Base-by-base conservation (phyloP, 2,888 invertebrate genomes). In the Nematopogon swammerdamellus region DNA sequence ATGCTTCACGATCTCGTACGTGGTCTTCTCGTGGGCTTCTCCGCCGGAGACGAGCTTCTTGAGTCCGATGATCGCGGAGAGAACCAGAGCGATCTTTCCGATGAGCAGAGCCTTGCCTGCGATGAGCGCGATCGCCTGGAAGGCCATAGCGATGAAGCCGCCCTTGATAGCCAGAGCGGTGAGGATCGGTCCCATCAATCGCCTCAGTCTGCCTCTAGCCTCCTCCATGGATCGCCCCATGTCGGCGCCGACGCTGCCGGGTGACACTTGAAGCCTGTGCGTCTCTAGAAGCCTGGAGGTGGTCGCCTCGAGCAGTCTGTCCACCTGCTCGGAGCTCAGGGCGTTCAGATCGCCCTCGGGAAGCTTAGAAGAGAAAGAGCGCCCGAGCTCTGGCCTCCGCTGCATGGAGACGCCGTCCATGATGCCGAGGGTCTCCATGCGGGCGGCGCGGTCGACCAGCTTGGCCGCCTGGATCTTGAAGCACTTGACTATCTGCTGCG, bases 1-100 rank as follows among this genome's bases (percentile, higher is more conserved):
- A 68, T 91, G 88, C 65, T 92, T 92, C 49, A 92, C 87, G 57
- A 92, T 91, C 70, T 92, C 92, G 57, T 91, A 88, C 4, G 91
- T 91, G 1, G 91, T 91, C 67, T 90, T 90, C 60, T 91, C 89
- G 52, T 86, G 84, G 17, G 85, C 84, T 54, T 86, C 88, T 47
- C 81, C 80, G 18, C 75, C 69, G 5, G 85, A 83, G 20, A 92
- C 84, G 29, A 92, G 73, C 60, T 91, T 91, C 77, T 92, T 92
- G 49, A 92, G 72, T 0, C 89, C 92, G 57, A 92, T 86, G 55
- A 92, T 88, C 18, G 87, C 87, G 54, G 89, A 88, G 50, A 92
- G 76, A 51, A 92, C 79, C 25, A 93, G 72, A 20, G 92, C 92
- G 64, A 92, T 89, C 77, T 93, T 93, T 58, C 92, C 91, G 58